Evolutionary conservation across 2,113 vertebrate species (phyloP).

Genomic region (Plestiodon gilberti): DNA sequence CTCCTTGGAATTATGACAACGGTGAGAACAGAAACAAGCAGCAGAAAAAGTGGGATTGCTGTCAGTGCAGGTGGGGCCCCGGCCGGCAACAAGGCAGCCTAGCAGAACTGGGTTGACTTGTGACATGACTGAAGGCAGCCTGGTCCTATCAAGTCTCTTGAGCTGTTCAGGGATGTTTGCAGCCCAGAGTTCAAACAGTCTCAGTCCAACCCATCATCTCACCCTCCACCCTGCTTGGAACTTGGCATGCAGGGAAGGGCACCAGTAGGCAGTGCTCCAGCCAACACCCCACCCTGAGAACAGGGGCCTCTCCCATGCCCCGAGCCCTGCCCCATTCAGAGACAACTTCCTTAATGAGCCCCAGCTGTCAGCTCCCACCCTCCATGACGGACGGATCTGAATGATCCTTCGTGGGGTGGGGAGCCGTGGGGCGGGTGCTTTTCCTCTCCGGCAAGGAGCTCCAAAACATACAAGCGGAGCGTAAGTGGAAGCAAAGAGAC

Average conservation of each 20-base stretch:
- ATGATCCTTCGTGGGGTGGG: conserved; percentile 50
- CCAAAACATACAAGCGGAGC: background rate
- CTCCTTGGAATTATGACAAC: background rate
- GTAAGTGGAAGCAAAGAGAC: background rate
- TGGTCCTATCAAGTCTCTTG: background rate
- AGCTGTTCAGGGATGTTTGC: background rate
- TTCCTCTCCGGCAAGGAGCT: conserved; percentile 13
- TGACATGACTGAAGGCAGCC: rapidly evolving
- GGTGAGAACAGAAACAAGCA: no score
- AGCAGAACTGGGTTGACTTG: background rate
- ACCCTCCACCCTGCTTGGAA: conserved; percentile 13
- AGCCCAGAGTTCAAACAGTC: background rate
- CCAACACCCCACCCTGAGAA: conserved; percentile 20
- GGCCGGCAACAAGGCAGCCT: background rate
- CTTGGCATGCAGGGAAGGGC: background rate
- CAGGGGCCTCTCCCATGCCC: conserved; percentile 26
- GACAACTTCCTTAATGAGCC: conserved; percentile 53
- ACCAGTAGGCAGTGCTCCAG: conserved; percentile 15
- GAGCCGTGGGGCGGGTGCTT: conserved; percentile 20
- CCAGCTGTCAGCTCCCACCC: conserved; percentile 54
- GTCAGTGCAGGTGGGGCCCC: no score
- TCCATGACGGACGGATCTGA: conserved; percentile 57
- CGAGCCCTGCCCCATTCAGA: conserved; percentile 21
- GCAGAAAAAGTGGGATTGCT: no score
- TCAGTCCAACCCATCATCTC: background rate